Evolutionary conservation across 2,797 vertebrate genomes (phyloP).

Genomic region (Lagodon rhomboides): DNA sequence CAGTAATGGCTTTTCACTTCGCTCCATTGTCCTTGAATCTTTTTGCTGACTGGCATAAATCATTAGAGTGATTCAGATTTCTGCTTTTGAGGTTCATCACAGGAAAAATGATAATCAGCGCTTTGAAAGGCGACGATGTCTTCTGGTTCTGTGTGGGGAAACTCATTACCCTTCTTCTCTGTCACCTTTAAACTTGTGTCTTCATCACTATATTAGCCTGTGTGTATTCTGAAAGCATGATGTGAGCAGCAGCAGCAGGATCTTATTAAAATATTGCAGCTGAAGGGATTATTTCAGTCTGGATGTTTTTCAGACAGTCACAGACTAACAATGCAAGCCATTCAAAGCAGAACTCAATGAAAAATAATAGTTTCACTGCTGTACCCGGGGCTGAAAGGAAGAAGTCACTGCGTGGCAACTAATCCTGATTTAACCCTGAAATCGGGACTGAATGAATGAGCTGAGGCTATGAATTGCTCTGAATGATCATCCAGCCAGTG

Average conservation of each 20-base stretch:
- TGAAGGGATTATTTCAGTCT: constrained; percentile 32
- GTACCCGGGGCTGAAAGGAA: constrained; percentile 35
- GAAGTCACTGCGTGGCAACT: constrained; percentile 28
- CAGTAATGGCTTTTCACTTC: not conserved
- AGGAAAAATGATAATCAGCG: not conserved
- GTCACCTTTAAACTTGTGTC: not conserved
- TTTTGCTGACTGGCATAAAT: not conserved
- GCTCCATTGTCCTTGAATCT: not conserved
- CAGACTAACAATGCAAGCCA: constrained; percentile 20
- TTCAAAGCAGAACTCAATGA: constrained; percentile 39
- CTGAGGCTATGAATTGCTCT: constrained; percentile 39
- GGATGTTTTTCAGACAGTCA: constrained; percentile 10
- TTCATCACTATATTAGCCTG: not conserved
- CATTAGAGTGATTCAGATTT: constrained; percentile 15
- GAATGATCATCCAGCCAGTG: constrained; percentile 29
- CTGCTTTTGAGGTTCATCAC: constrained; percentile 21
- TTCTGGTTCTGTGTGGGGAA: constrained; percentile 5
- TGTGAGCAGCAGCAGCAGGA: constrained; percentile 1
- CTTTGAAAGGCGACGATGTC: not conserved
- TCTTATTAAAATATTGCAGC: constrained; percentile 27
- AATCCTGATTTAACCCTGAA: constrained; percentile 22
- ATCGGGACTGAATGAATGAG: constrained; percentile 18
- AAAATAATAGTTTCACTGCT: constrained; percentile 28
- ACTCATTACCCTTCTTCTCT: not conserved
- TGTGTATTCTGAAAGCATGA: constrained; percentile 8